These are phyloP conservation scores for Clistopyga incitator DNA, from an alignment of 2,888 invertebrate genomes.

Conservation along the genomic window DNA sequence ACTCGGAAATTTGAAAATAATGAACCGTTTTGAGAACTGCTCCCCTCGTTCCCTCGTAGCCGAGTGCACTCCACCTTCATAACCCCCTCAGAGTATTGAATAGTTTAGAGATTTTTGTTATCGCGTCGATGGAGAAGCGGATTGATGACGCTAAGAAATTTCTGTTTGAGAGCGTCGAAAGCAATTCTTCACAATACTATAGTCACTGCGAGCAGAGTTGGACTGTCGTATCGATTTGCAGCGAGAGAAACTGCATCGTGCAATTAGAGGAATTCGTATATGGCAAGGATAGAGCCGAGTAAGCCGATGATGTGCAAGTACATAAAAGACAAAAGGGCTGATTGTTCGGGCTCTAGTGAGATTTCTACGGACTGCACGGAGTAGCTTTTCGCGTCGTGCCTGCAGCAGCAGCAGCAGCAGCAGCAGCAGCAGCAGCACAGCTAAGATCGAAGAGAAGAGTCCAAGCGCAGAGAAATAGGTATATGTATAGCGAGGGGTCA, in stretches of 20 bases:
- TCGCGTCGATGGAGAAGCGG: too few species aligned
- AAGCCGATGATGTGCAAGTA: slow-evolving; percentile 35
- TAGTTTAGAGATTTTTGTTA: too few species aligned
- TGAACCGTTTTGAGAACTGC: too few species aligned
- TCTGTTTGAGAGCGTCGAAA: neutral
- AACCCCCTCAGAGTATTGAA: too few species aligned
- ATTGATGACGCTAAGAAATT: too few species aligned
- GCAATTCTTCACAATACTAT: neutral
- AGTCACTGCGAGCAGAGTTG: neutral
- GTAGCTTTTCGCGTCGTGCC: slow-evolving; percentile 49
- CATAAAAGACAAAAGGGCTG: slow-evolving; percentile 72
- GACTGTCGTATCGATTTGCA: neutral
- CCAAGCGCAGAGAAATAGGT: slow-evolving; percentile 55
- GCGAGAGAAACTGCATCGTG: slow-evolving; percentile 43
- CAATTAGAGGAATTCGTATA: slow-evolving; percentile 64
- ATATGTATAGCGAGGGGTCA: slow-evolving; percentile 67
- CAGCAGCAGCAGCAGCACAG: too few species aligned
- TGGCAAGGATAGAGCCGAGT: slow-evolving; percentile 43
- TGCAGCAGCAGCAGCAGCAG: too few species aligned
- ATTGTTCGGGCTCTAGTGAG: slow-evolving; percentile 68
- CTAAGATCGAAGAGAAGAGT: slow-evolving; percentile 31
- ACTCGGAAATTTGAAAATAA: too few species aligned
- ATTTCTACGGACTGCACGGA: slow-evolving; percentile 12
- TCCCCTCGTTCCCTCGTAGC: too few species aligned
- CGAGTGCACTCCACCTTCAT: too few species aligned